Percentiles rank a stretch among this genome's conserved stretches.
Evolutionary conservation across 2,797 vertebrate genomes (phyloP).

Genomic region (Ispidina picta): DNA sequence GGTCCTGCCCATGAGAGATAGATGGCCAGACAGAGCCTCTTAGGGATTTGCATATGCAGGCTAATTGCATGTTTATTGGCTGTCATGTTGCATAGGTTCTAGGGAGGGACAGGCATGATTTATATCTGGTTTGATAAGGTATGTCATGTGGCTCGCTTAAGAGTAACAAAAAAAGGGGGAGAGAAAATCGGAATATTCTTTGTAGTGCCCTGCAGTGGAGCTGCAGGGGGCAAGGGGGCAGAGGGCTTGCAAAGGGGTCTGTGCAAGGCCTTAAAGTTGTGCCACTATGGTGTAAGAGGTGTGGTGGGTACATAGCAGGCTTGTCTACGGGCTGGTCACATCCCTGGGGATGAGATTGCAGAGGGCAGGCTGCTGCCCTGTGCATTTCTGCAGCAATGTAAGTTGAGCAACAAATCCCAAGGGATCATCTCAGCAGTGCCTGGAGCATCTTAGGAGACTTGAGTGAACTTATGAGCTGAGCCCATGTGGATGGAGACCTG

Average conservation of each 20-base stretch:
- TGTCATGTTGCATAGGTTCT: neutral
- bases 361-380: neutral
- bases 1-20: accelerated
- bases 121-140: constrained; percentile 30
- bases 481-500: accelerated
- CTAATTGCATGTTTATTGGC: constrained; percentile 37
- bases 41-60: neutral
- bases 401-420: neutral
- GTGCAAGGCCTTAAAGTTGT: accelerated
- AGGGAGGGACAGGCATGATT: neutral
- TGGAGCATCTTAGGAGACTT: neutral
- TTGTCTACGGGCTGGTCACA: accelerated
- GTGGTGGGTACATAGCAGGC: neutral
- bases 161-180: neutral
- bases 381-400: neutral
- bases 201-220: neutral
- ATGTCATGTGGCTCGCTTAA: neutral
- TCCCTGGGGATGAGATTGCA: neutral
- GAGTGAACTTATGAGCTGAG: neutral
- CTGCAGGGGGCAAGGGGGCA: neutral
- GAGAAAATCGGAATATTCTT: neutral
- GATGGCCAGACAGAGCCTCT: neutral
- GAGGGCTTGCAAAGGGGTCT: neutral
- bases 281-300: neutral
- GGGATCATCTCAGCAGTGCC: neutral